phyloP scores from a whole-genome alignment of 2,888 invertebrate species.

The Melanargia galathea region DNA sequence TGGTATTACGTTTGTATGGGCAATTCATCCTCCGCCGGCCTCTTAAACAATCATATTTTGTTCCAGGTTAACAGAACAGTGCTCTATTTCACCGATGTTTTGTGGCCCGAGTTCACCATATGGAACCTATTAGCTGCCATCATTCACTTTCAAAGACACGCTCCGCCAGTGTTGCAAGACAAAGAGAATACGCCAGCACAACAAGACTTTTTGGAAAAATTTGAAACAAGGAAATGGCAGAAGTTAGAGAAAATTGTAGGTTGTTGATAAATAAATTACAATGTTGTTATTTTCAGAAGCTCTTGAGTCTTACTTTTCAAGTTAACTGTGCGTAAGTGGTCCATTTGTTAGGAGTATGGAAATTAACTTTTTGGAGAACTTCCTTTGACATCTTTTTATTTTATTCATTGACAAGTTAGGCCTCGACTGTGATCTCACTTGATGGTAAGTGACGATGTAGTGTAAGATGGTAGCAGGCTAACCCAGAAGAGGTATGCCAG shows the following conservation, averaged over 20 bases:
- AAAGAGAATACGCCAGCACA: slow-evolving; percentile 53
- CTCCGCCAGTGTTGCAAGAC: slow-evolving; percentile 50
- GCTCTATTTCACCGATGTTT: slow-evolving; percentile 92
- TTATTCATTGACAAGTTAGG: no score
- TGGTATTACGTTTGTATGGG: no score
- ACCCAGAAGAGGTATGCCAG: no score
- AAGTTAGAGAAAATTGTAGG: slow-evolving; percentile 58
- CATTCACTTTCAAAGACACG: slow-evolving; percentile 90
- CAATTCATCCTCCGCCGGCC: no score
- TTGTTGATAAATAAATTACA: slow-evolving; percentile 42
- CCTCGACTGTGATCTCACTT: no score
- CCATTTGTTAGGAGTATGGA: no score
- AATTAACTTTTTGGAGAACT: no score
- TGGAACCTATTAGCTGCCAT: slow-evolving; percentile 95
- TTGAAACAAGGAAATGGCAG: slow-evolving; percentile 64
- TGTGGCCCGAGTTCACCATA: slow-evolving; percentile 98
- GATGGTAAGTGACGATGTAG: no score
- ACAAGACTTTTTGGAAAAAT: slow-evolving; percentile 65
- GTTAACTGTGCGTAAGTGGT: no score
- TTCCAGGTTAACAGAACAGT: slow-evolving; percentile 88
- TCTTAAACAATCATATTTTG: background rate
- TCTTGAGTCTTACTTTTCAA: background rate
- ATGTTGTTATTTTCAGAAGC: background rate
- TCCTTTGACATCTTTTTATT: no score
- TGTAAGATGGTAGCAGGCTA: no score